Conservation (phyloP, 2,113 vertebrate genomes). For the Gobiocypris rarus region DNA sequence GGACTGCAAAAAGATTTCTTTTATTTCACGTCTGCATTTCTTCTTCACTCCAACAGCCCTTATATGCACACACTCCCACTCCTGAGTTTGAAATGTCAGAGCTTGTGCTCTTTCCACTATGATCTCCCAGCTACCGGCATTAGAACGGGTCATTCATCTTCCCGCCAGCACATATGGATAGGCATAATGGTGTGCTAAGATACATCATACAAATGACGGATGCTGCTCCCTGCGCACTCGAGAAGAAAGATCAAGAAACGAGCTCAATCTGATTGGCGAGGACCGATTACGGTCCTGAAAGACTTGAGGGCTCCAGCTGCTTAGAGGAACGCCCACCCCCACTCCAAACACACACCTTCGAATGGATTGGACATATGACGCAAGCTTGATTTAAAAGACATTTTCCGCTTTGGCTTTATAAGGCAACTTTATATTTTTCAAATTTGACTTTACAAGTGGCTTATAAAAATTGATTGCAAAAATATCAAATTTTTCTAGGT, state of each 20-base stretch:
- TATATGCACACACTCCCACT: neutral
- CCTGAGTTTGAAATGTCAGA: neutral
- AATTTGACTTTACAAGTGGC: neutral
- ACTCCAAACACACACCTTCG: neutral
- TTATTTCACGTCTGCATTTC: neutral
- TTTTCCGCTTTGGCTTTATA: neutral
- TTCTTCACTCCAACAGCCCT: neutral
- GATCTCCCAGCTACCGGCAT: neutral
- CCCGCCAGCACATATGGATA: slow-evolving; percentile 16
- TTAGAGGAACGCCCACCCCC: neutral
- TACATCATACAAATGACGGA: neutral
- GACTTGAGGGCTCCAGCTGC: neutral
- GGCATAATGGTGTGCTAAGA: slow-evolving; percentile 1
- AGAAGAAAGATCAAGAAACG: slow-evolving; percentile 26
- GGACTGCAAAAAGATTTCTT: neutral
- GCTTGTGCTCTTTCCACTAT: neutral
- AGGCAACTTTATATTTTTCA: neutral
- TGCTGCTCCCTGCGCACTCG: slow-evolving; percentile 9
- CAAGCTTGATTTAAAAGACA: neutral
- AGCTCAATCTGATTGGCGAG: slow-evolving; percentile 2
- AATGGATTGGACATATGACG: neutral
- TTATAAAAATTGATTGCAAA: neutral
- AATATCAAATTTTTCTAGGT: neutral
- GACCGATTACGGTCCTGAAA: neutral
- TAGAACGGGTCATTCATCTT: neutral